Evolutionary conservation across 2,113 vertebrate species (phyloP), one percentile per base, ranked within the genome.

Genomic region (Sinocyclocheilus grahami): DNA sequence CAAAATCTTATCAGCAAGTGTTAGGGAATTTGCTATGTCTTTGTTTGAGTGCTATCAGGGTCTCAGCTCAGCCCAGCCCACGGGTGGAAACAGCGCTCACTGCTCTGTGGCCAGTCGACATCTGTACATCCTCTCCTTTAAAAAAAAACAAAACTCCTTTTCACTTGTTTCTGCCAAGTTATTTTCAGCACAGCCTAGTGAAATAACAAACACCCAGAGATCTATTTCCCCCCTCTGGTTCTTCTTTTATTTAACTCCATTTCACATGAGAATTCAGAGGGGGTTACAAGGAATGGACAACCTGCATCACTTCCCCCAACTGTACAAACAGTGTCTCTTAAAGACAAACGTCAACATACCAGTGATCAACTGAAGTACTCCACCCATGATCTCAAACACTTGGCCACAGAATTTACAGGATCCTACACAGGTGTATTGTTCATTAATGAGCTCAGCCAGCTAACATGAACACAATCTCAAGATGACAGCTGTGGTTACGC

Each of bases 111-210:
- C 65, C 53, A 53, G 80, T 78, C 76, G 55, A 71, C 75, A 86
- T 88, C 83, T 87, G 82, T 87, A 79, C 79, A 85, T 90, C 91
- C 84, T 87, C 78, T 87, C 65, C 83, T 78, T 58, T 33, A 33
- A 33, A 33, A 33, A 33, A 30, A 30, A 30, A 30, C 0, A 33
- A 33, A 87, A 83, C 78, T 78, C 85, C 78, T 86, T 90, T 87
- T 88, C 30, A 74, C 83, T 83, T n/a, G 37, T 87, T 88, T 87
- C 87, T 86, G 85, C 85, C 33, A 58, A 87, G 83, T 86, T 37
- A 76, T 91, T 91, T 89, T 87, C 87, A 88, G 87, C 81, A 82
- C 88, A 85, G 72, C 90, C 87, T 78, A 80, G 65, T 83, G 65
- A 86, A 89, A 89, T 86, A 90, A 87, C 86, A 87, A 90, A 87